Evolutionary conservation across 2,888 invertebrate genomes (phyloP), one percentile per base, ranked within the genome.

Genomic region (Baccha elongata): DNA sequence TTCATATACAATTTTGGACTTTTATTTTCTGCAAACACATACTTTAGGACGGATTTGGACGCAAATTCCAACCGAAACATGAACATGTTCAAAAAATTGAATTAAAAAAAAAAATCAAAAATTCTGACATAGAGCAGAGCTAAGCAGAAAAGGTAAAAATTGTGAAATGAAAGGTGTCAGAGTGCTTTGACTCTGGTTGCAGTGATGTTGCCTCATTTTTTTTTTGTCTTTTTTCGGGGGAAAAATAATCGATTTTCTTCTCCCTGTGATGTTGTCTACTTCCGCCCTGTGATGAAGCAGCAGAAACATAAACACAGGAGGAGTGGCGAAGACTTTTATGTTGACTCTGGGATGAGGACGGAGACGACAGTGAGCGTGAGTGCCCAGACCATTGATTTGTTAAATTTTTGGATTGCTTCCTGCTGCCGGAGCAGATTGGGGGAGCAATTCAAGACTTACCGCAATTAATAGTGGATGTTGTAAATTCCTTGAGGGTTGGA

Each of bases 211-310:
- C 73, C 73, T 52, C 67, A 62, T 35, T 69, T 64, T 46, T 50
- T 65, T 37, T 55, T 37, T 69, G 48, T 73, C 53, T 35, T 44
- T 46, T 64, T 64, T 72, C 55, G 55, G 46, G 75, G 73, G 29
- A 78, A 79, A 65, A 44, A 40, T 74, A 79, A 80, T 80, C 80
- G 80, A 80, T 80, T 80, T 80, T 80, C 80, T 75, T 80, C 80
- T 80, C 75, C 64, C 64, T 64, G 74, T 73, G 80, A 69, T 80
- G 75, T 75, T 80, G 75, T 75, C 75, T 80, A 80, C 80, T 80
- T 80, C 80, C 80, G 75, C 69, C 58, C 69, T 44, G 58, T 74
- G 53, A 26, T 52, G 68, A 48, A 68, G 68, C 64, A 74, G 68
- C 62, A 80, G 48, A 55, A 80, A 68, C 75, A 69, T 69, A 69